Conservation (phyloP, 2,113 vertebrate genomes). For the Ptychochromis oligacanthus region DNA sequence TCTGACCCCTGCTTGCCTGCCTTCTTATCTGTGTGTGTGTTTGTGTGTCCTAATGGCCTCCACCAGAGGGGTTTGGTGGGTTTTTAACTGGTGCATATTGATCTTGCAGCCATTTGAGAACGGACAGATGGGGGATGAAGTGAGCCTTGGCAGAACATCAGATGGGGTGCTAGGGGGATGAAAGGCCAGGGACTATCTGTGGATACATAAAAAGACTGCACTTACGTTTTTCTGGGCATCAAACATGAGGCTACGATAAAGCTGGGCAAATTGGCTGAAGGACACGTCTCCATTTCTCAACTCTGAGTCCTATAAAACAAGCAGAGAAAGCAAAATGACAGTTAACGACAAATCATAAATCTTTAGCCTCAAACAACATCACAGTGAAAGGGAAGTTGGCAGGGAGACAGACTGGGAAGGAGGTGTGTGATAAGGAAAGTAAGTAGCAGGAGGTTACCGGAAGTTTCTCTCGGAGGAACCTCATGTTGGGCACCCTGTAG, state of each 20-base stretch:
- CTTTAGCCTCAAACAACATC: not conserved
- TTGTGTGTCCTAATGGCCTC: conserved; percentile 72
- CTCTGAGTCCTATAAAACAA: conserved; percentile 87
- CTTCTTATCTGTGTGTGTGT: conserved; percentile 42
- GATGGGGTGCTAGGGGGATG: conserved; percentile 27
- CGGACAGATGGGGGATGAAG: conserved; percentile 52
- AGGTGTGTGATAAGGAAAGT: conserved; percentile 15
- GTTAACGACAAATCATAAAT: conserved; percentile 13
- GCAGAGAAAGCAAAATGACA: not conserved
- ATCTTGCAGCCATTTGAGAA: conserved; percentile 80
- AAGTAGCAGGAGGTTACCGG: conserved; percentile 80
- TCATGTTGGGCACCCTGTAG: conserved; percentile 98
- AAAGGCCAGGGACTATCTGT: conserved; percentile 30
- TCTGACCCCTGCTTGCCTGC: conserved; percentile 51
- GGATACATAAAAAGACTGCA: conserved; percentile 32
- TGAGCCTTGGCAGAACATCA: conserved; percentile 47
- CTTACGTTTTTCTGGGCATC: conserved; percentile 94
- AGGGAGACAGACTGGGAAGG: not conserved
- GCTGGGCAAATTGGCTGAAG: conserved; percentile 93
- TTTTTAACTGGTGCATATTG: conserved; percentile 78
- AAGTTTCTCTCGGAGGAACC: conserved; percentile 93
- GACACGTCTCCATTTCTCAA: conserved; percentile 92
- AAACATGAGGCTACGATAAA: conserved; percentile 97
- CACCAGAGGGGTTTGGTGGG: conserved; percentile 67
- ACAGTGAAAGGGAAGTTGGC: conserved; percentile 17